Percentiles rank a stretch among this genome's conserved stretches.
Conservation (phyloP, 2,113 vertebrate species). For the Syngnathus floridae region DNA sequence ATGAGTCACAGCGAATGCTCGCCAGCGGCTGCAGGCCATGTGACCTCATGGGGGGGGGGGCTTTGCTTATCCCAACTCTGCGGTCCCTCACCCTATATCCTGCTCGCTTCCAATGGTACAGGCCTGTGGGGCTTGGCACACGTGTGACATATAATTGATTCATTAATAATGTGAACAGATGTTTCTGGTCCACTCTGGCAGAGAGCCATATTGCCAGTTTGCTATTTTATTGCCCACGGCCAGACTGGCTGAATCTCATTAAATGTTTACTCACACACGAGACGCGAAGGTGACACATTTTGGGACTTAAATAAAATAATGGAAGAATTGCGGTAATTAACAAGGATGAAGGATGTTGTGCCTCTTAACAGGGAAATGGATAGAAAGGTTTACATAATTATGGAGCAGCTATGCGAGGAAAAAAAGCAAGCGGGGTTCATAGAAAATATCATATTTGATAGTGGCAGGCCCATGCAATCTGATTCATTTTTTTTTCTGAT, state of each 20-base stretch:
- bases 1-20: slow-evolving; percentile 40
- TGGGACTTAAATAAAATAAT: slow-evolving; percentile 26
- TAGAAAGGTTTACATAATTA: neutral
- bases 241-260: slow-evolving; percentile 40
- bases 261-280: slow-evolving; percentile 49
- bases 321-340: slow-evolving; percentile 2
- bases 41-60: slow-evolving; percentile 20
- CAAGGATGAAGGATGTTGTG: slow-evolving; percentile 16
- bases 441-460: no score
- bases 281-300: slow-evolving; percentile 27
- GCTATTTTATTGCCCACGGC: slow-evolving; percentile 32
- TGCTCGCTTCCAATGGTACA: slow-evolving; percentile 2
- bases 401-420: neutral
- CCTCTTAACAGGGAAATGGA: neutral
- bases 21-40: slow-evolving; percentile 28
- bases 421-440: no score
- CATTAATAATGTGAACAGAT: slow-evolving; percentile 74
- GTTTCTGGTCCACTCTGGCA: slow-evolving; percentile 59
- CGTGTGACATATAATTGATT: slow-evolving; percentile 71
- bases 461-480: no score
- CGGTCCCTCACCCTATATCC: neutral
- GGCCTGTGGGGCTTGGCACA: slow-evolving; percentile 55
- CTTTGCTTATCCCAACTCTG: slow-evolving; percentile 25
- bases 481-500: no score
- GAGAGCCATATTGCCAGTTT: slow-evolving; percentile 35